A percentile compares a stretch with the other conserved stretches of the same genome.
Evolutionary conservation across 2,113 vertebrate genomes (phyloP).

Genomic region (Scomber japonicus): DNA sequence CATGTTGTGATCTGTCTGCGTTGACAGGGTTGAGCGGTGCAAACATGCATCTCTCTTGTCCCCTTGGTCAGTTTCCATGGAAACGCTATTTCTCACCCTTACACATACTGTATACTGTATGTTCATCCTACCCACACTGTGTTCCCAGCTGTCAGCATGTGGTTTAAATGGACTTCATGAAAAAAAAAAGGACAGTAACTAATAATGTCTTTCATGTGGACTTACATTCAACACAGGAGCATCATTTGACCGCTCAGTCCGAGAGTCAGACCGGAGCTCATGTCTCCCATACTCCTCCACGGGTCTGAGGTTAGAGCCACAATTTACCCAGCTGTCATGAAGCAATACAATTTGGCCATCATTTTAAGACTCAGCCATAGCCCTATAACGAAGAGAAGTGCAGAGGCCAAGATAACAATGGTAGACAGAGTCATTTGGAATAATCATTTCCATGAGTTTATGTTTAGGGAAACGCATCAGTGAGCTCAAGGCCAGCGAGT

Average conservation of each 20-base stretch:
- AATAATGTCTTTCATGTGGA: conserved; percentile 17
- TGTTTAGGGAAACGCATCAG: conserved; percentile 59
- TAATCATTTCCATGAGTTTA: conserved; percentile 63
- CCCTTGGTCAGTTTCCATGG: conserved; percentile 84
- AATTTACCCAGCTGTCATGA: conserved; percentile 59
- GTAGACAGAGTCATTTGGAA: conserved; percentile 47
- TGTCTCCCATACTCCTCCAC: conserved; percentile 5
- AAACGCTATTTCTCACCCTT: conserved; percentile 72
- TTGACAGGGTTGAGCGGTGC: conserved; percentile 71
- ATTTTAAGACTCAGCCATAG: conserved; percentile 15
- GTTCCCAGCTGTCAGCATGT: conserved; percentile 33
- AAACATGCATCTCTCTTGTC: conserved; percentile 72
- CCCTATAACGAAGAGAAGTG: conserved; percentile 30
- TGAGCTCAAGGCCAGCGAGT: conserved; percentile 55
- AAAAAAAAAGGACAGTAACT: conserved; percentile 25
- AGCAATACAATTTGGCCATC: conserved; percentile 41
- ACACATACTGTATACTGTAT: conserved; percentile 49
- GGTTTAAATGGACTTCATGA: conserved; percentile 17
- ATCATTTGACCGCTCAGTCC: conserved; percentile 11
- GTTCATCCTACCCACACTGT: conserved; percentile 42
- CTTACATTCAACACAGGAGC: background rate
- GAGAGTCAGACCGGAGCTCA: conserved; percentile 13
- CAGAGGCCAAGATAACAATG: conserved; percentile 54
- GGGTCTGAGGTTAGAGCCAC: conserved; percentile 52
- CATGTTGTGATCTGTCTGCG: conserved; percentile 77